Evolutionary conservation across 1,140 invertebrate genomes (phyloP).

Genomic region (Psilanteris sp.): DNA sequence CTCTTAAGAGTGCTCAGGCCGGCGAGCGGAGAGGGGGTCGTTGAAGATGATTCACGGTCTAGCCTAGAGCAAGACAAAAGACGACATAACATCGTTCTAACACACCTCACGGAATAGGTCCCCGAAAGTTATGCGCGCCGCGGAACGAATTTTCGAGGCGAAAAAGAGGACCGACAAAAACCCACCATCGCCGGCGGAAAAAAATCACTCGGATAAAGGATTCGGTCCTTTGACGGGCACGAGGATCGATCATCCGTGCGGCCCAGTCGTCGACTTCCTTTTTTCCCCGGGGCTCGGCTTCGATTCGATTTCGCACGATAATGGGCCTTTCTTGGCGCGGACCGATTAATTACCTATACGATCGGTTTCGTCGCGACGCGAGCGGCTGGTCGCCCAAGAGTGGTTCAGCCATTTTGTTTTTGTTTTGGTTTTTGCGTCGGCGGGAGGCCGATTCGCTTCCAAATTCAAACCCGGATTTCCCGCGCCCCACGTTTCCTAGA

Average conservation of each 20-base stretch:
- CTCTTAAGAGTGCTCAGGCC: slow-evolving; percentile 78
- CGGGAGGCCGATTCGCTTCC: no score
- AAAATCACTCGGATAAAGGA: slow-evolving; percentile 3
- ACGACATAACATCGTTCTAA: slow-evolving; percentile 53
- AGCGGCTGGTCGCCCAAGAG: no score
- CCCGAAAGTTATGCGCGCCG: slow-evolving; percentile 36
- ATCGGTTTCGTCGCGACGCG: no score
- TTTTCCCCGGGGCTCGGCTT: not conserved
- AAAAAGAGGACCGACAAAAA: slow-evolving; percentile 27
- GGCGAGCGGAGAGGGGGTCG: slow-evolving; percentile 73
- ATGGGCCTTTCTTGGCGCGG: slow-evolving; percentile 1
- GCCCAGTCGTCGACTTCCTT: not conserved
- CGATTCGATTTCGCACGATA: not conserved
- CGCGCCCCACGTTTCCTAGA: no score
- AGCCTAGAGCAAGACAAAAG: slow-evolving; percentile 71
- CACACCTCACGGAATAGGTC: slow-evolving; percentile 20
- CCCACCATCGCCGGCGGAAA: not conserved
- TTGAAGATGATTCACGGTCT: slow-evolving; percentile 77
- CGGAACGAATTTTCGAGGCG: slow-evolving; percentile 36
- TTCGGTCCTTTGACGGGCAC: not conserved
- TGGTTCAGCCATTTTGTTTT: no score
- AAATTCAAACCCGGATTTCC: no score
- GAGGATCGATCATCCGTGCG: slow-evolving; percentile 11
- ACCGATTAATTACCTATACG: not conserved
- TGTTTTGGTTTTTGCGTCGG: no score